Evolutionary conservation across 2,113 vertebrate genomes (phyloP).

Genomic region (Ellobius talpinus): DNA sequence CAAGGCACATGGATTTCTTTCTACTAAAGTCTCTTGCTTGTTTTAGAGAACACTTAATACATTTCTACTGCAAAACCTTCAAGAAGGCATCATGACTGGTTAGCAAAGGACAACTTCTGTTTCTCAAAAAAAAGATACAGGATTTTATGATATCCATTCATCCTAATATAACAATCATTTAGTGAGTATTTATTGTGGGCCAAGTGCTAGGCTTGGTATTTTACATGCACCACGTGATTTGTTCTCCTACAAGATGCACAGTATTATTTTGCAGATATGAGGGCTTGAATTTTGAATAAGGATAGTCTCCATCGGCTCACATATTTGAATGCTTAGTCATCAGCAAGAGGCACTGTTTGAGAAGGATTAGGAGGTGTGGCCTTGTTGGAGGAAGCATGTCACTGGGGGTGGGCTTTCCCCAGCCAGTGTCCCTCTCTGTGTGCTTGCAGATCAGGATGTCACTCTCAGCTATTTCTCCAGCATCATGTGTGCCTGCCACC

Average conservation of each 20-base stretch:
- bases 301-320: neutral
- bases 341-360: neutral
- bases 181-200: neutral
- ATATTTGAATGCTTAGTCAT: neutral
- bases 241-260: neutral
- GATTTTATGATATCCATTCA: conserved; percentile 17
- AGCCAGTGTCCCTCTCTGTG: neutral
- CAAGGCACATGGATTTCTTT: conserved; percentile 4
- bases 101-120: conserved; percentile 25
- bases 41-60: conserved; percentile 51
- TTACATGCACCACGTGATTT: neutral
- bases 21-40: neutral
- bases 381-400: neutral
- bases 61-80: neutral
- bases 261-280: neutral
- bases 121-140: conserved; percentile 8
- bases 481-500: neutral
- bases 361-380: neutral
- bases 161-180: neutral
- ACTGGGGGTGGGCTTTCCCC: neutral
- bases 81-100: neutral
- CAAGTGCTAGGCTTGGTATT: neutral
- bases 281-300: neutral
- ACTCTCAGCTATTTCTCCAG: neutral
- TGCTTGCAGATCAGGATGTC: neutral